Conservation (phyloP, 2,888 invertebrate genomes). For the Drosophila phalerata region DNA sequence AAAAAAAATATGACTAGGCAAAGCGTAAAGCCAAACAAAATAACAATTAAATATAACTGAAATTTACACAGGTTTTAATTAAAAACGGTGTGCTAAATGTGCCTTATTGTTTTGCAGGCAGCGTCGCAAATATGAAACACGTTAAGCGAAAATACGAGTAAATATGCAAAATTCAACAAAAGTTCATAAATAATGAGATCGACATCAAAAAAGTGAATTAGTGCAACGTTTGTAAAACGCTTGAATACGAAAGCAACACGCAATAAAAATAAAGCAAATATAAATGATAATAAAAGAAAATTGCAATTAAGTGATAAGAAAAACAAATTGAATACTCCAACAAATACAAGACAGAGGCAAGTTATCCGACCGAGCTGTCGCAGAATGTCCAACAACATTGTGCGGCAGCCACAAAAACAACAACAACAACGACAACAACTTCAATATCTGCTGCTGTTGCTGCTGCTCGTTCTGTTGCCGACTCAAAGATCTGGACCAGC, state of each 20-base stretch:
- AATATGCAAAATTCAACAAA: slow-evolving; percentile 20
- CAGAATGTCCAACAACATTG: slow-evolving; percentile 58
- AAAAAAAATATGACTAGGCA: neutral
- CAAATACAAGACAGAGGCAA: slow-evolving; percentile 4
- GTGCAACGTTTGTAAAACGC: slow-evolving; percentile 40
- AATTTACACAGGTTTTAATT: slow-evolving; percentile 27
- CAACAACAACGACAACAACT: slow-evolving; percentile 26
- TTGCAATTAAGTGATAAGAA: neutral
- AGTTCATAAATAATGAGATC: slow-evolving; percentile 58
- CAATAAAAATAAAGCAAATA: slow-evolving; percentile 2
- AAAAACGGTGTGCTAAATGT: slow-evolving; percentile 24
- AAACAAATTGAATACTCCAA: neutral
- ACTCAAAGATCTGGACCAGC: slow-evolving; percentile 36
- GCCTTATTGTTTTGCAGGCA: slow-evolving; percentile 34
- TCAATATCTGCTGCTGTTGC: slow-evolving; percentile 33
- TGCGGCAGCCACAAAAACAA: slow-evolving; percentile 53
- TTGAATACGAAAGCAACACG: slow-evolving; percentile 5
- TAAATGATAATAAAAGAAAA: neutral
- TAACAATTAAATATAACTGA: slow-evolving; percentile 33
- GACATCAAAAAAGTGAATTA: slow-evolving; percentile 30
- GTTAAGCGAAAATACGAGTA: slow-evolving; percentile 22
- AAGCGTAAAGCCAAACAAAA: slow-evolving; percentile 6
- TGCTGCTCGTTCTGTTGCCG: slow-evolving; percentile 44
- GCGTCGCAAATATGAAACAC: slow-evolving; percentile 23
- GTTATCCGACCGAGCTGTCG: slow-evolving; percentile 44